Conservation (phyloP, 2,888 invertebrate species). For the Nowickia ferox region DNA sequence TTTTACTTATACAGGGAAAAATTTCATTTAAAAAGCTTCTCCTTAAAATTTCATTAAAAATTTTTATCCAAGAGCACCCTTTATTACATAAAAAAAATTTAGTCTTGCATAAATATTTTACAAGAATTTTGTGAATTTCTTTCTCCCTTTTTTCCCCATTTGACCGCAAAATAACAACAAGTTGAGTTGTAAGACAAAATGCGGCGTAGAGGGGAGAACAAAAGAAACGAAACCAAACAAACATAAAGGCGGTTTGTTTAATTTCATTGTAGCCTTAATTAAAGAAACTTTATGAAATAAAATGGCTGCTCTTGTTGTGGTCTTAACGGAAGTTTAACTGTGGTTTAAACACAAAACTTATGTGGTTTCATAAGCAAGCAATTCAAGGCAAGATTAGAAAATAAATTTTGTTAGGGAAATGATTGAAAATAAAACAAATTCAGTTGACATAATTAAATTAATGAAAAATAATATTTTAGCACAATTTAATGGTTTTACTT, state of each 20-base stretch:
- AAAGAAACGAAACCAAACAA: background rate
- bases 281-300: conserved; percentile 26
- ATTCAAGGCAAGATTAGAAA: background rate
- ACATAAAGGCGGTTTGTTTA: conserved; percentile 33
- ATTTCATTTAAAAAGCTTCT: background rate
- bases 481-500: too few relatives aligned
- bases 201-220: background rate
- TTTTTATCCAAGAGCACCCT: background rate
- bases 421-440: background rate
- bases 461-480: too few relatives aligned
- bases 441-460: background rate
- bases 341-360: background rate
- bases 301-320: conserved; percentile 14
- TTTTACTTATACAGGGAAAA: too few relatives aligned
- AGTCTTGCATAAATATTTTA: background rate
- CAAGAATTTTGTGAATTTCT: background rate
- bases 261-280: conserved; percentile 18
- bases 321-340: background rate
- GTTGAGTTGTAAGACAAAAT: conserved; percentile 10
- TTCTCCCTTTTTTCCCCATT: background rate
- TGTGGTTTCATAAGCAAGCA: conserved; percentile 2
- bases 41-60: background rate
- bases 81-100: background rate
- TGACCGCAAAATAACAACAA: conserved; percentile 36
- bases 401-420: background rate